Evolutionary conservation across 2,797 vertebrate genomes (phyloP).

Genomic region (Pseudochirops cupreus): DNA sequence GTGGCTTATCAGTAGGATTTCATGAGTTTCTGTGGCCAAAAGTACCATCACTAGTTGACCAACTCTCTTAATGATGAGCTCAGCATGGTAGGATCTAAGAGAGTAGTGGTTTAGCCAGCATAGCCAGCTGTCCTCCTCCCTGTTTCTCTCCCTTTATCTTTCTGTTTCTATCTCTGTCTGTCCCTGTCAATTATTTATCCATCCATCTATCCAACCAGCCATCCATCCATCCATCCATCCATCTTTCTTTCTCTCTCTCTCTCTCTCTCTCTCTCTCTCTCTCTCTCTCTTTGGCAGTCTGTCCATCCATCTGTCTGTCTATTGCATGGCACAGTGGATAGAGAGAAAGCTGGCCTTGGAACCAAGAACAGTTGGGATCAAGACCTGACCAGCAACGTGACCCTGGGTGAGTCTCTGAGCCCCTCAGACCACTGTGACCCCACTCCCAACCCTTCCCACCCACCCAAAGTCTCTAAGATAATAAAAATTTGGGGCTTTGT

Average conservation of each 20-base stretch:
- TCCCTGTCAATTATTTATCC: background rate
- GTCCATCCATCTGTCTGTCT: too few species aligned
- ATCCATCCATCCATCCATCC: background rate
- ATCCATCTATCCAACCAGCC: background rate
- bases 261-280: background rate
- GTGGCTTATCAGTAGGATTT: background rate
- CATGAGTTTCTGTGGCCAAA: background rate
- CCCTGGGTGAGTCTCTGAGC: background rate
- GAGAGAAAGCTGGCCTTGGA: background rate
- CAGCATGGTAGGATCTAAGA: background rate
- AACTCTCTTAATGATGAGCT: background rate
- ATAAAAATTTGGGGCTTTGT: background rate
- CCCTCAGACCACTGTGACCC: background rate
- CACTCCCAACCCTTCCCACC: background rate
- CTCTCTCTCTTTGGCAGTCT: accelerated
- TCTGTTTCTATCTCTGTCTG: background rate
- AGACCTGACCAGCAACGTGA: background rate
- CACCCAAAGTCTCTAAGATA: background rate
- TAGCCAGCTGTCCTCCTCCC: background rate
- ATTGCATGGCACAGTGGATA: background rate
- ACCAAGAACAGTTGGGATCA: background rate
- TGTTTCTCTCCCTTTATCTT: background rate
- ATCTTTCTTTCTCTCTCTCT: background rate
- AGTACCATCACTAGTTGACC: background rate
- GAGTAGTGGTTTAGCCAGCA: background rate